phyloP scores from a whole-genome alignment of 92 coral and sea anemone genomes.

The Palythoa grandiflora region DNA sequence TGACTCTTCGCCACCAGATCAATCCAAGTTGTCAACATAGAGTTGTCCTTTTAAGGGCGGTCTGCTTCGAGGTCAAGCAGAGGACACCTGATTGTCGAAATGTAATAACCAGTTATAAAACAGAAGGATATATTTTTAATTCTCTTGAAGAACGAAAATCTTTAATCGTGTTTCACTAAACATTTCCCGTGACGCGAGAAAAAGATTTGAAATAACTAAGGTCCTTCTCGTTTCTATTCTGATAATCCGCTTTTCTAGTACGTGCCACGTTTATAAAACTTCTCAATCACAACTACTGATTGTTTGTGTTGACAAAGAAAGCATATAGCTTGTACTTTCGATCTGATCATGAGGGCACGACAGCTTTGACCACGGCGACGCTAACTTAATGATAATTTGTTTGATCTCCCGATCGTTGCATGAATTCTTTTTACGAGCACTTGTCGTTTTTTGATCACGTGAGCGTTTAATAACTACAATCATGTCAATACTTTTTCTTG shows the following conservation, averaged over 20 bases:
- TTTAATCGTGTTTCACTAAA: not conserved
- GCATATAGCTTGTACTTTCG: constrained; percentile 25
- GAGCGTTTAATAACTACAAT: constrained; percentile 6
- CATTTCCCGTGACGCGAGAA: not conserved
- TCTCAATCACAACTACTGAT: not conserved
- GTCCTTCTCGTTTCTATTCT: not conserved
- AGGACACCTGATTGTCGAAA: constrained; percentile 33
- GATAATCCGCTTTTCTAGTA: not conserved
- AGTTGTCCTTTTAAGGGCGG: constrained; percentile 42
- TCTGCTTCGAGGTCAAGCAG: constrained; percentile 37
- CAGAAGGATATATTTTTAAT: constrained; percentile 17
- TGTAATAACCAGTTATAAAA: constrained; percentile 5
- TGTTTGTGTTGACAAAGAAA: constrained; percentile 41
- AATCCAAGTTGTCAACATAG: constrained; percentile 27
- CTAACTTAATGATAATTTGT: constrained; percentile 29
- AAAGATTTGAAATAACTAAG: not conserved
- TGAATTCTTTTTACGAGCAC: not conserved
- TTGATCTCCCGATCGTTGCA: constrained; percentile 27
- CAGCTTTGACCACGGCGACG: not conserved
- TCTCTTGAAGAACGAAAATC: not conserved
- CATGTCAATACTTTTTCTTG: not conserved
- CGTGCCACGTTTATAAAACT: not conserved
- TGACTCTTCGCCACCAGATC: not conserved
- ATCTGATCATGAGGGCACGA: not conserved
- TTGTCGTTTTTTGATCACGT: constrained; percentile 28